Conservation (phyloP, 92 coral and sea anemone genomes). For the Umimayanthus chanpuru region DNA sequence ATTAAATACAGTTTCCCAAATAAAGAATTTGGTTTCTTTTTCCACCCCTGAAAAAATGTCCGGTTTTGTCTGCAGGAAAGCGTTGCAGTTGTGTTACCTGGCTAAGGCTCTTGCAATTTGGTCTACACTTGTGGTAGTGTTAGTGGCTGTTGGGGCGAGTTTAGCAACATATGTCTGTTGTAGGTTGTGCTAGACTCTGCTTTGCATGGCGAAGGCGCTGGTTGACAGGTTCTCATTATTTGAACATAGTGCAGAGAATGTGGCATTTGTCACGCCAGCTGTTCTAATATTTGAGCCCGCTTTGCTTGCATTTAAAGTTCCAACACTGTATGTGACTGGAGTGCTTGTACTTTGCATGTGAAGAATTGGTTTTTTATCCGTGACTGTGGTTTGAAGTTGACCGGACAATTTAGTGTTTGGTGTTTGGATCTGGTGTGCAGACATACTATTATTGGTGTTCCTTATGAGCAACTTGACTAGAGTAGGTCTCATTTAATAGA, state of each 20-base stretch:
- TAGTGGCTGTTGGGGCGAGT: not conserved
- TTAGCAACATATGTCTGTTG: constrained; percentile 3
- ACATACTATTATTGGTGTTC: constrained; percentile 1
- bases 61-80: constrained; percentile 26
- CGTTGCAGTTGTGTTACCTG: not conserved
- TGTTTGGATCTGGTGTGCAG: constrained; percentile 34
- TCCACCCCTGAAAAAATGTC: constrained; percentile 54
- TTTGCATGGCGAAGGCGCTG: not conserved
- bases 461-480: too few species aligned
- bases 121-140: constrained; percentile 16
- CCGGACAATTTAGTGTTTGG: constrained; percentile 12
- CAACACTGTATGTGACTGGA: too few species aligned
- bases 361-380: constrained; percentile 20
- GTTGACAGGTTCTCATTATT: too few species aligned
- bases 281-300: too few species aligned
- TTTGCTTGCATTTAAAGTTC: too few species aligned
- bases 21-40: constrained; percentile 39
- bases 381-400: not conserved
- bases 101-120: constrained; percentile 14
- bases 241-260: too few species aligned
- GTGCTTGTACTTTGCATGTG: not conserved
- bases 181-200: not conserved
- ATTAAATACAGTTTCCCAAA: constrained; percentile 9
- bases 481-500: too few species aligned
- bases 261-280: too few species aligned